phyloP scores from a whole-genome alignment of 2,113 vertebrate genomes.

The Salvator merianae region DNA sequence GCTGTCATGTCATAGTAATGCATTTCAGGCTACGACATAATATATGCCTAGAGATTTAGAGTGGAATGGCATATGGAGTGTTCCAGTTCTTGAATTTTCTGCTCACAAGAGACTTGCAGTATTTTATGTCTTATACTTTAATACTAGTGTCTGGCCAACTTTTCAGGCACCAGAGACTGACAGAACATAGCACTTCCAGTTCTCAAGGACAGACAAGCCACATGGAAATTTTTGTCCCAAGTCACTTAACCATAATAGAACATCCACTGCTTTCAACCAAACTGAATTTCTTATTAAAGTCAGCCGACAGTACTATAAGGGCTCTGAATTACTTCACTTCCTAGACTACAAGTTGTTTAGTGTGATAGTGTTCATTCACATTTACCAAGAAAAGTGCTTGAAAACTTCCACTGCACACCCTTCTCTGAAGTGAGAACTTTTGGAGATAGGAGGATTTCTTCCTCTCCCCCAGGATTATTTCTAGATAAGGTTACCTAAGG shows the following conservation, averaged over 20 bases:
- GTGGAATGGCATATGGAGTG: conserved; percentile 33
- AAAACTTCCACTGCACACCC: no score
- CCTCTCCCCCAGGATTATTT: no score
- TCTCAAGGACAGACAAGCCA: not conserved
- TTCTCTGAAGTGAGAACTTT: no score
- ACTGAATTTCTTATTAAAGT: not conserved
- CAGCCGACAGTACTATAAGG: not conserved
- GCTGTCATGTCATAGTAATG: conserved; percentile 56
- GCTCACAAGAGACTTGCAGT: conserved; percentile 16
- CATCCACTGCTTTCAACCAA: not conserved
- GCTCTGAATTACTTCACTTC: not conserved
- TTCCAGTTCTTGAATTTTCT: conserved; percentile 26
- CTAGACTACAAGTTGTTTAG: not conserved
- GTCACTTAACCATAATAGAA: not conserved
- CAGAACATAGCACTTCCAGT: not conserved
- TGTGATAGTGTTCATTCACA: no score
- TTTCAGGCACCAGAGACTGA: not conserved
- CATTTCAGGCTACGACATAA: conserved; percentile 43
- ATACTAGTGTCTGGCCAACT: not conserved
- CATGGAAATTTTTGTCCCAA: not conserved
- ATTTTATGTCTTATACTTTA: conserved; percentile 2
- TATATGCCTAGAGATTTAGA: conserved; percentile 45
- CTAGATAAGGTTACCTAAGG: no score
- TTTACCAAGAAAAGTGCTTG: no score
- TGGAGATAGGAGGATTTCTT: no score